Conservation (phyloP, 2,113 vertebrate genomes). For the Myrmecobius fasciatus region DNA sequence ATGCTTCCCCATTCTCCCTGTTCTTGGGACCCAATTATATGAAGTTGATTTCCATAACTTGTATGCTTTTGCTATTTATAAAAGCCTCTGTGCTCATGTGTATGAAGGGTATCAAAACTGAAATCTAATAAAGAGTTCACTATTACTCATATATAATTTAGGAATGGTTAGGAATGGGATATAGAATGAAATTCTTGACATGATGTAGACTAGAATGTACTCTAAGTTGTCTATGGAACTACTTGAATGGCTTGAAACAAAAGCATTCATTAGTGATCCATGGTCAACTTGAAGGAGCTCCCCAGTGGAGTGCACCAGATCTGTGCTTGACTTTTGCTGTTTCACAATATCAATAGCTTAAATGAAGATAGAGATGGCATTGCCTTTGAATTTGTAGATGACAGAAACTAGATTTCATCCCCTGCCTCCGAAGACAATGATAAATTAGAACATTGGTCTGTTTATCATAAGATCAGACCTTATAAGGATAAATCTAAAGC, state of each 20-base stretch:
- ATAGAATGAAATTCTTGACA: neutral
- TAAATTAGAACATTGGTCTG: neutral
- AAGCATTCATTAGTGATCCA: neutral
- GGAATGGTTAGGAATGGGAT: neutral
- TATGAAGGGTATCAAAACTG: neutral
- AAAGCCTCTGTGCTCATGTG: neutral
- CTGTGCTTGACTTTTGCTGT: neutral
- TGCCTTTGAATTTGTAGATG: neutral
- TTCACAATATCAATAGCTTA: neutral
- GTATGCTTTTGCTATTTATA: neutral
- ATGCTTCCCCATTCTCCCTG: neutral
- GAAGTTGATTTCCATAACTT: neutral
- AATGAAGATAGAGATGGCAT: neutral
- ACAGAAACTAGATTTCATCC: neutral
- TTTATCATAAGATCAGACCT: neutral
- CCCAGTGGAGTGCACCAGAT: neutral
- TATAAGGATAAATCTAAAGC: neutral
- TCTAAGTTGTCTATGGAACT: neutral
- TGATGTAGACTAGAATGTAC: neutral
- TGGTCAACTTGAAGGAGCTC: neutral
- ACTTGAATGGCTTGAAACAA: neutral
- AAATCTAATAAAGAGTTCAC: neutral
- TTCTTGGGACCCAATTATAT: neutral
- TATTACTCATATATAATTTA: neutral
- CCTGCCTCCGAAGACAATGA: neutral